Evolutionary conservation across 2,888 invertebrate genomes (phyloP), one percentile per base, ranked within the genome.

Genomic region (Dasypolia templi): DNA sequence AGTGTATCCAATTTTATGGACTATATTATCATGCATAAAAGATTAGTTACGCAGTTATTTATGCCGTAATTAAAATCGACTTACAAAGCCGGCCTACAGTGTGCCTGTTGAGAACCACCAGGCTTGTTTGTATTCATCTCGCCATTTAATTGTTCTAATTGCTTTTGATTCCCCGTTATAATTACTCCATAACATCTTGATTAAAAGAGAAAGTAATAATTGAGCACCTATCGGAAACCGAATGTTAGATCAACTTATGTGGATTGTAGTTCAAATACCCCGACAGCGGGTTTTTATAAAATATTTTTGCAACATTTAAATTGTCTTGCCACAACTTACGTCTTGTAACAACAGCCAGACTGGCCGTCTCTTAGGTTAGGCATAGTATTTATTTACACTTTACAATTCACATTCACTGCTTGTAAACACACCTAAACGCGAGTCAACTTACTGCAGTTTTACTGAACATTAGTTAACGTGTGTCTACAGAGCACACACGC

Each of bases 161-260:
- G 78, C 77, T 78, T 67, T 35, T 75, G 64, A 82, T 82, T 77
- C 51, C 67, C 87, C 79, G 85, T 88, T 84, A 82, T 81, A 81
- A 87, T 86, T 72, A 79, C 75, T 77, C 75, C 71, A 67, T 61
- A 80, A 72, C 62, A 74, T 75, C 81, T 72, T 72, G 72, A 86
- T 84, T 79, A 66, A 72, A 72, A 83, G 81, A 87, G 88, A 88
- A 87, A 86, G 88, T 78, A 63, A 64, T 74, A 75, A 79, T 77
- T 79, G 74, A 81, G 68, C 62, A 66, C 11, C 56, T 70, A 77
- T 80, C 58, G 73, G 71, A 61, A 77, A 77, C 64, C 32, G 12
- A 73, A 80, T 69, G 61, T 66, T 62, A 64, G 58, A 75, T 71
- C 65, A 70, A 71, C 74, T 56, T 26, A 44, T 62, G 59, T 68